These are phyloP conservation scores for Vultur gryphus DNA, from an alignment of 2,797 vertebrate genomes.

Conservation along the genomic window DNA sequence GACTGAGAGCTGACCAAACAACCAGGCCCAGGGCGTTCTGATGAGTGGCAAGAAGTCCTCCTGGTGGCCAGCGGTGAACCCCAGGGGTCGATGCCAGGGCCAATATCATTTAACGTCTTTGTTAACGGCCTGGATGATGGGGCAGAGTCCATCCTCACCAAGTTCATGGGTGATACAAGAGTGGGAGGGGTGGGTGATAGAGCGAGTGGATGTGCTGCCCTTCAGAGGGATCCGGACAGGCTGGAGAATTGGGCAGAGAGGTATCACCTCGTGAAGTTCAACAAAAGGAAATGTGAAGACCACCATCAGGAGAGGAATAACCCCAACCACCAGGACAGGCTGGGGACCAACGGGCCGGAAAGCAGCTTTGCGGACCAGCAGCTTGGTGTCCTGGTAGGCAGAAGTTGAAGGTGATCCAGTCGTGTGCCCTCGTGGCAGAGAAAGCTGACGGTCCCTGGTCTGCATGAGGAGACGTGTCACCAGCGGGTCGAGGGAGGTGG, in stretches of 20 bases:
- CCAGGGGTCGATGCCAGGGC: rapidly evolving
- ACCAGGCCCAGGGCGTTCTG: too few species aligned
- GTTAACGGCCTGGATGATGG: not conserved
- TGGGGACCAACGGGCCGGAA: not conserved
- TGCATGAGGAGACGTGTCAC: not conserved
- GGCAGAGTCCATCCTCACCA: not conserved
- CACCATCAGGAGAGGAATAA: not conserved
- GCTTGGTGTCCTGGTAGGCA: not conserved
- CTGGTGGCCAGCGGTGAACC: not conserved
- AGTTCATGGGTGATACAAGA: not conserved
- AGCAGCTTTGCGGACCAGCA: not conserved
- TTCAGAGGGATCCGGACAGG: not conserved
- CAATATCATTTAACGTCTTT: not conserved
- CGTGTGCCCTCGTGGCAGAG: rapidly evolving
- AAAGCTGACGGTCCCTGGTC: not conserved
- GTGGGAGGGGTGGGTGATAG: not conserved
- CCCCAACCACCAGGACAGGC: not conserved
- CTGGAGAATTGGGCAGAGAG: not conserved
- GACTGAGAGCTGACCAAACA: not conserved
- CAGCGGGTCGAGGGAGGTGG: rapidly evolving
- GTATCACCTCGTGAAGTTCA: not conserved
- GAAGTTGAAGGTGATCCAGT: rapidly evolving
- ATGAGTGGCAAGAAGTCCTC: not conserved
- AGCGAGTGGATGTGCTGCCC: not conserved
- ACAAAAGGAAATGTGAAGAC: not conserved